These are phyloP conservation scores for Neogale vison DNA, from an alignment of 2,113 vertebrate genomes.

Conservation along the genomic window DNA sequence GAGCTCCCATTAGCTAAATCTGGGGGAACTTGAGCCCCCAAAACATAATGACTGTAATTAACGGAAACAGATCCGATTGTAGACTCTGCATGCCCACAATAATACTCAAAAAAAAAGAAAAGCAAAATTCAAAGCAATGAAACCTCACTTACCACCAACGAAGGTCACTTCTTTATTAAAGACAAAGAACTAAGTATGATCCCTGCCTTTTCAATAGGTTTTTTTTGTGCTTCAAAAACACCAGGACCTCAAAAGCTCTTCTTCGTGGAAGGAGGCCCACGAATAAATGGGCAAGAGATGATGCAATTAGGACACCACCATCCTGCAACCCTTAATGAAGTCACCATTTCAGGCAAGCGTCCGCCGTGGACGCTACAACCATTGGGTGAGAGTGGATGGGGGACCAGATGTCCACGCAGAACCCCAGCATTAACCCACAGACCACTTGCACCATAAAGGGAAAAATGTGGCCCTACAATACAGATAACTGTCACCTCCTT, in stretches of 20 bases:
- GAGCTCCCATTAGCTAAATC: background rate
- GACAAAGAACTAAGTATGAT: background rate
- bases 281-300: background rate
- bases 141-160: background rate
- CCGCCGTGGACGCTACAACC: background rate
- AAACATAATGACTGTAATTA: background rate
- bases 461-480: fast-evolving
- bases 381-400: background rate
- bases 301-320: background rate
- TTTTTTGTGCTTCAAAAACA: background rate
- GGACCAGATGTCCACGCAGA: background rate
- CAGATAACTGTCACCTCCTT: background rate
- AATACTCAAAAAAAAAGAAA: background rate
- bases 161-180: background rate
- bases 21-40: background rate
- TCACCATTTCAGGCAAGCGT: background rate
- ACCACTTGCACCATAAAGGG: background rate
- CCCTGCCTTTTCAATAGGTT: background rate
- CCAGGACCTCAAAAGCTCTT: background rate
- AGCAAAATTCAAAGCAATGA: background rate
- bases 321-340: background rate
- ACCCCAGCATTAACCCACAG: background rate
- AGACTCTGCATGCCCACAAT: background rate
- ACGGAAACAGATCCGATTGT: fast-evolving
- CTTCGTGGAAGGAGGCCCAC: background rate